These are phyloP conservation scores for Chrysemys picta DNA, from an alignment of 2,113 vertebrate genomes.

Conservation along the genomic window DNA sequence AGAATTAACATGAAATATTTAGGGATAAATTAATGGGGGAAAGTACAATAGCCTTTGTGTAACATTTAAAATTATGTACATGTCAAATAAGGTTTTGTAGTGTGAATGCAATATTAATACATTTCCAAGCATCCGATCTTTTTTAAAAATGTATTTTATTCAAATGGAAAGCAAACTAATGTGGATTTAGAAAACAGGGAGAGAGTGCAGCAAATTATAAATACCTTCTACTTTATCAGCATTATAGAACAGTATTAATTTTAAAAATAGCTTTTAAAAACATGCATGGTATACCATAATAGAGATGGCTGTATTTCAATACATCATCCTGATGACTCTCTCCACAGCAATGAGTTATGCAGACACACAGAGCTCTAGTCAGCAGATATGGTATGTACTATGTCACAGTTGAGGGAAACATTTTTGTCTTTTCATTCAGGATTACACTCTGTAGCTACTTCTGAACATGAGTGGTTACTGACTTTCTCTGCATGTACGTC, in stretches of 20 bases:
- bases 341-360: slow-evolving; percentile 37
- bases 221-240: slow-evolving; percentile 70
- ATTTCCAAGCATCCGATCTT: slow-evolving; percentile 24
- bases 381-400: neutral
- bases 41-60: neutral
- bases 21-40: neutral
- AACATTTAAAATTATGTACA: neutral
- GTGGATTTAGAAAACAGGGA: slow-evolving; percentile 34
- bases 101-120: slow-evolving; percentile 41
- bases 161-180: slow-evolving; percentile 34
- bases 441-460: neutral
- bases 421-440: neutral
- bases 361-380: neutral
- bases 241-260: slow-evolving; percentile 64
- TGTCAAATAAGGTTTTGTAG: slow-evolving; percentile 46
- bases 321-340: slow-evolving; percentile 56
- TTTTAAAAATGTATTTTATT: slow-evolving; percentile 40
- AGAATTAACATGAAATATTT: neutral
- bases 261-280: slow-evolving; percentile 75
- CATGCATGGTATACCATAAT: slow-evolving; percentile 66
- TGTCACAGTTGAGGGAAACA: neutral
- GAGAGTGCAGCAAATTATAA: slow-evolving; percentile 60
- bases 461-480: fast-evolving
- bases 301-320: slow-evolving; percentile 61
- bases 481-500: fast-evolving